Evolutionary conservation across 2,113 vertebrate species (phyloP).

Genomic region (Phylloscopus whistleri): DNA sequence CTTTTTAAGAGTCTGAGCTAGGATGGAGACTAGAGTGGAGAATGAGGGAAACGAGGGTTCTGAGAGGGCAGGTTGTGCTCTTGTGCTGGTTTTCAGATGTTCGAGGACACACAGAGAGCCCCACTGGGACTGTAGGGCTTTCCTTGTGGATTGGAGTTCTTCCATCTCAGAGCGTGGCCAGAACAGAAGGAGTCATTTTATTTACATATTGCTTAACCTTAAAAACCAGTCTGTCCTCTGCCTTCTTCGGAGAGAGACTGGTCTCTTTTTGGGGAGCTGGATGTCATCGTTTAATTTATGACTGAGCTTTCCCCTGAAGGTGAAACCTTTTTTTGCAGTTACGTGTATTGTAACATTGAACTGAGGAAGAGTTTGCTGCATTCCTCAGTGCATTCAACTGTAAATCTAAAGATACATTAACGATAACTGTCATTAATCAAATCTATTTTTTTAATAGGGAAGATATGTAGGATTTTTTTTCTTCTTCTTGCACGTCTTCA

Average conservation of each 20-base stretch:
- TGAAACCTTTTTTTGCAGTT: neutral
- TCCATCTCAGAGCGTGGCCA: accelerated
- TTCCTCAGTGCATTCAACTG: neutral
- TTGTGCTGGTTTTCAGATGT: neutral
- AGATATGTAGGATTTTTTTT: neutral
- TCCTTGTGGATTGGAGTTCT: neutral
- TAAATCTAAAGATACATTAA: too few relatives aligned
- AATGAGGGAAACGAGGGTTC: neutral
- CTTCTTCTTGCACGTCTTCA: too few relatives aligned
- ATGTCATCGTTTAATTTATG: neutral
- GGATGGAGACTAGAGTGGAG: neutral
- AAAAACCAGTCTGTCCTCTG: neutral
- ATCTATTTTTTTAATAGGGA: neutral
- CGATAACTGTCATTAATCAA: too few relatives aligned
- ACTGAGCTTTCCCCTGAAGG: neutral
- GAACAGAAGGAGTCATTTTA: neutral
- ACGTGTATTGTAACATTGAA: neutral
- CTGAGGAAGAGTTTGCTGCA: neutral
- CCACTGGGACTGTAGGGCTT: neutral
- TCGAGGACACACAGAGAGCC: neutral
- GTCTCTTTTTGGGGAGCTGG: neutral
- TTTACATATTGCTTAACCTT: neutral
- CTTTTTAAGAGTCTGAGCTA: neutral
- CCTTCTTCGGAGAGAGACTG: neutral
- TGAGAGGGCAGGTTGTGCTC: neutral